Evolutionary conservation across 1,140 invertebrate genomes (phyloP), one percentile per base, ranked within the genome.

Genomic region (Temnothorax nylanderi): DNA sequence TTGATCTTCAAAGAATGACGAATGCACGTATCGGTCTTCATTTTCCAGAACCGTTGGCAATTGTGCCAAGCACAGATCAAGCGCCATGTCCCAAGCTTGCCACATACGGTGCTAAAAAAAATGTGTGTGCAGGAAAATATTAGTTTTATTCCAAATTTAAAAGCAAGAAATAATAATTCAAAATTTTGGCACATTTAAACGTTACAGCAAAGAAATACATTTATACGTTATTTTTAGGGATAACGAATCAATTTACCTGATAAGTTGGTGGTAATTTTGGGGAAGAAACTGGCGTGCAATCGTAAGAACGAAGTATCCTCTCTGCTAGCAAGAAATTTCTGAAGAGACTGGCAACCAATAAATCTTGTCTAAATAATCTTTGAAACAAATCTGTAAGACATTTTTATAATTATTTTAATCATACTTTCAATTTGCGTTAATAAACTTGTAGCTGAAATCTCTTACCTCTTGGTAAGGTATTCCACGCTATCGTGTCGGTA

Each of bases 401-500:
- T 37, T 56, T n/a, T 71, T 64, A 65, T 56, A 74, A 72, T 69
- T 32, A 54, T 49, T 87, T 32, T 49, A 49, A 18, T 62, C 0
- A 74, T 72, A 69, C 2, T 18, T 85, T 37, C 81, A 44, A 34
- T 58, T 67, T 54, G 13, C 10, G 21, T 62, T 6, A 71, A 69
- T 18, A 80, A 82, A 65, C 37, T 76, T 72, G 16, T 10, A 47
- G 0, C 18, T 13, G 67, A 58, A 88, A 54, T 65, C 11, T n/a
- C 32, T 90, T 93, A 97, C 97, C 97, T 96, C 97, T 96, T 18
- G 99, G 98, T 85, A 99, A 96, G 60, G 98, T 98, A 94, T 99
- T 99, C 99, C 99, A 99, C 0, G 99, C 99, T 93, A 99, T 99
- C n/a, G 99, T 99, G 94, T 99, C 99, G 3, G 99, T 99, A 77